Conservation (phyloP, 2,797 vertebrate species). For the Malacoraja senta region DNA sequence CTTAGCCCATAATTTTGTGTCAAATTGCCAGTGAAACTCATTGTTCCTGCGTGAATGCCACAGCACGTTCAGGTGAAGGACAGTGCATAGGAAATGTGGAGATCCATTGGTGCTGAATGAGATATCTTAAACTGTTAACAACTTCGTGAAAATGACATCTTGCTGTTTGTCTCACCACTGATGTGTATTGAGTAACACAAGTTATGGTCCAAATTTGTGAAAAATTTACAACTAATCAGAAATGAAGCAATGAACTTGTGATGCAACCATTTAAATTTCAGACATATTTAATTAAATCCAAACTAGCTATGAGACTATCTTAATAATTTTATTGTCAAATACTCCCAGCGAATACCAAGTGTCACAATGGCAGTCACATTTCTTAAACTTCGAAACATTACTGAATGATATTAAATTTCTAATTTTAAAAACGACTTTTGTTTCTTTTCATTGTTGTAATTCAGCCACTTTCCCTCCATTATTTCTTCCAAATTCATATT, state of each 20-base stretch:
- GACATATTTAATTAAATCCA: neutral
- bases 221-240: neutral
- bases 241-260: neutral
- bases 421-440: neutral
- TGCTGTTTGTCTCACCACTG: neutral
- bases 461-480: neutral
- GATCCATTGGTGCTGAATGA: neutral
- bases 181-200: neutral
- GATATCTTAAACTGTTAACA: neutral
- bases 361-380: neutral
- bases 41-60: neutral
- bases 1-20: neutral
- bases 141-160: neutral
- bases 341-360: neutral
- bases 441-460: neutral
- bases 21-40: neutral
- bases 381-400: neutral
- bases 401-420: neutral
- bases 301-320: neutral
- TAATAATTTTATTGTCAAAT: neutral
- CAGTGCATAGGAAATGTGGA: neutral
- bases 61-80: neutral
- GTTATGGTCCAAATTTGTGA: neutral
- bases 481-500: neutral
- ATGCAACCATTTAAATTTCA: neutral